These are phyloP conservation scores for Prosopocoilus inquinatus DNA, from an alignment of 2,888 invertebrate species.

Conservation along the genomic window DNA sequence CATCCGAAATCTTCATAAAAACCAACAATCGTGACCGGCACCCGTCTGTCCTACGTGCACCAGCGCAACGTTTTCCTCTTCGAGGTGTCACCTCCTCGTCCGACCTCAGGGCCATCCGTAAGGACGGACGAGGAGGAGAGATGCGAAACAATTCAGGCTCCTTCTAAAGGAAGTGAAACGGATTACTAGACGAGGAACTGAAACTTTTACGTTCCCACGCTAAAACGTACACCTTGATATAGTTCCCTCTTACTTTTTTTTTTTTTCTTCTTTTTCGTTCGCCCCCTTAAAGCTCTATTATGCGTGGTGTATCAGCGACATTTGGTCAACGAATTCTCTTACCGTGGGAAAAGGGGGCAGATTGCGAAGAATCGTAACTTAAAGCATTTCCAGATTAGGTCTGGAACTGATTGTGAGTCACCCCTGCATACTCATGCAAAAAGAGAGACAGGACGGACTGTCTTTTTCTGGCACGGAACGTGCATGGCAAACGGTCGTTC, in stretches of 20 bases:
- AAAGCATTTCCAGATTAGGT: not conserved
- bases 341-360: slow-evolving; percentile 14
- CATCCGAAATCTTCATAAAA: slow-evolving; percentile 5
- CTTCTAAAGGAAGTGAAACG: slow-evolving; percentile 5
- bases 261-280: slow-evolving; percentile 1
- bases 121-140: slow-evolving; percentile 3
- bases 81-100: not conserved
- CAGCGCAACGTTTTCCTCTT: slow-evolving; percentile 1
- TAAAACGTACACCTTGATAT: slow-evolving; percentile 28
- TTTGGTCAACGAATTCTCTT: slow-evolving; percentile 18
- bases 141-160: slow-evolving; percentile 4
- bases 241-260: slow-evolving; percentile 24
- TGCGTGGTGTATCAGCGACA: slow-evolving; percentile 14
- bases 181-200: slow-evolving; percentile 6
- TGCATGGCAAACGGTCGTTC: slow-evolving; percentile 5
- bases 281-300: slow-evolving; percentile 6
- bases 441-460: not conserved
- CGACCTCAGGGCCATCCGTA: not conserved
- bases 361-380: slow-evolving; percentile 8
- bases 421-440: not conserved
- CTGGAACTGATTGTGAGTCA: slow-evolving; percentile 8
- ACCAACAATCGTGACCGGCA: slow-evolving; percentile 12
- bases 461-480: not conserved
- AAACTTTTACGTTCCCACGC: slow-evolving; percentile 26
- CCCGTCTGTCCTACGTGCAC: slow-evolving; percentile 2